A percentile compares a stretch with the other conserved stretches of the same genome.
These are phyloP conservation scores for Drosophila leonis DNA, from an alignment of 2,888 invertebrate species.

Conservation along the genomic window DNA sequence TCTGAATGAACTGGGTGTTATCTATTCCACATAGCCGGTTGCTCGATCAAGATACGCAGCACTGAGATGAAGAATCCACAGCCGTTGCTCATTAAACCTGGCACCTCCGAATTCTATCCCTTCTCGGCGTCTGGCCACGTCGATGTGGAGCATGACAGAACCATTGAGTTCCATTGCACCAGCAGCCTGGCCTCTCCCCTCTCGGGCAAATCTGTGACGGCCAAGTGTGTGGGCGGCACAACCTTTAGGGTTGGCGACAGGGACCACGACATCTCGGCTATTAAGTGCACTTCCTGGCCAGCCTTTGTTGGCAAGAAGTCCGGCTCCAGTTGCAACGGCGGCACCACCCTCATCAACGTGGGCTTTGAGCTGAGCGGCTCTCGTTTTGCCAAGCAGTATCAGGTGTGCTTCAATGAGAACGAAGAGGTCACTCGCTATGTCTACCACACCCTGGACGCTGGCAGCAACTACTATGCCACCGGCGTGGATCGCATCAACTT, in stretches of 20 bases:
- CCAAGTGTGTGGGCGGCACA: slow-evolving; percentile 69
- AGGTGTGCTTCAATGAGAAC: slow-evolving; percentile 84
- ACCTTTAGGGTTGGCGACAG: slow-evolving; percentile 64
- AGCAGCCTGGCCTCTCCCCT: slow-evolving; percentile 63
- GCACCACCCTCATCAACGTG: slow-evolving; percentile 76
- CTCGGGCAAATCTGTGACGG: slow-evolving; percentile 61
- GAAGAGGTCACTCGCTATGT: slow-evolving; percentile 83
- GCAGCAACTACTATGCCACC: slow-evolving; percentile 84
- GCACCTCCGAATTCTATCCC: slow-evolving; percentile 67
- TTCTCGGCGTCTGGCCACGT: slow-evolving; percentile 67
- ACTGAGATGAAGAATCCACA: slow-evolving; percentile 86
- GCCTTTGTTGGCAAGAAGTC: slow-evolving; percentile 75
- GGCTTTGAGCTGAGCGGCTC: slow-evolving; percentile 78
- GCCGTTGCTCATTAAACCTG: slow-evolving; percentile 86
- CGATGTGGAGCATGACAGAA: slow-evolving; percentile 56
- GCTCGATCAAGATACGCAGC: slow-evolving; percentile 65
- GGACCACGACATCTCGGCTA: slow-evolving; percentile 65
- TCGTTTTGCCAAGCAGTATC: slow-evolving; percentile 81
- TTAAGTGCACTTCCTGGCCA: slow-evolving; percentile 81
- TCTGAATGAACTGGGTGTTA: not conserved
- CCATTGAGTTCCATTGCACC: slow-evolving; percentile 77
- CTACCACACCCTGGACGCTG: slow-evolving; percentile 79
- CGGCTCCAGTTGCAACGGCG: slow-evolving; percentile 73
- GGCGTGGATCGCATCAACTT: slow-evolving; percentile 81
- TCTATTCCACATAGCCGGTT: slow-evolving; percentile 42